Percentiles rank a stretch among this genome's conserved stretches.
Evolutionary conservation across 2,888 invertebrate genomes (phyloP).

Genomic region (Lycocerus yunnanus): DNA sequence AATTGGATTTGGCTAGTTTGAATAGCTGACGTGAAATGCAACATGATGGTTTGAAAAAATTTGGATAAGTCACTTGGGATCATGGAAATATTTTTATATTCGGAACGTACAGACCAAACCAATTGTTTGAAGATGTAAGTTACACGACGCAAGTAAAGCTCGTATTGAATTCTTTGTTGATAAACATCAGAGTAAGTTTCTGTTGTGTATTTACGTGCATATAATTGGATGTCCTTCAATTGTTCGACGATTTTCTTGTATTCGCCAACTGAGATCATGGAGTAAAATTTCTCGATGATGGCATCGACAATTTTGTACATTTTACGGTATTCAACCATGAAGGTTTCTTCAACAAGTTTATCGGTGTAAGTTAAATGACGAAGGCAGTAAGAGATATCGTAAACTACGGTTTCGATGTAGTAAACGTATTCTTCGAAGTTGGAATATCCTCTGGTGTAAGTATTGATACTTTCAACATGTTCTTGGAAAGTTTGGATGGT

Average conservation of each 20-base stretch:
- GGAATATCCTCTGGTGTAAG: neutral
- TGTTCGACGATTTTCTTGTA: neutral
- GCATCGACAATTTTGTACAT: constrained; percentile 1
- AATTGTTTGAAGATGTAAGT: constrained; percentile 6
- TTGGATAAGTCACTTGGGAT: neutral
- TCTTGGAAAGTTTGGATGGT: constrained; percentile 6
- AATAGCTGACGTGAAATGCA: neutral
- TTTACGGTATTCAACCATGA: constrained; percentile 11
- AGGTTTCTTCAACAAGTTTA: neutral
- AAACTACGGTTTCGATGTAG: constrained; percentile 5
- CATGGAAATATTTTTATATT: neutral
- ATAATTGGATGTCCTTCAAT: constrained; percentile 13
- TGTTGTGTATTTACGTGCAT: neutral
- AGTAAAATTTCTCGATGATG: constrained; percentile 12
- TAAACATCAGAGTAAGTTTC: neutral
- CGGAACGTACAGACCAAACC: constrained; percentile 1
- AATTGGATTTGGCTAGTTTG: neutral
- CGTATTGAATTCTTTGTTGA: neutral
- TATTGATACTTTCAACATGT: constrained; percentile 2
- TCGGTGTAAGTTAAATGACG: neutral
- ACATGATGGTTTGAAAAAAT: neutral
- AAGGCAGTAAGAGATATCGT: constrained; percentile 1
- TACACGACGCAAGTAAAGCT: neutral
- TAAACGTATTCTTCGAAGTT: constrained; percentile 1
- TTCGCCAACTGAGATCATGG: neutral